Conservation (phyloP, 53 echinoderm and acorn worm genomes). For the Arbacia lixula region DNA sequence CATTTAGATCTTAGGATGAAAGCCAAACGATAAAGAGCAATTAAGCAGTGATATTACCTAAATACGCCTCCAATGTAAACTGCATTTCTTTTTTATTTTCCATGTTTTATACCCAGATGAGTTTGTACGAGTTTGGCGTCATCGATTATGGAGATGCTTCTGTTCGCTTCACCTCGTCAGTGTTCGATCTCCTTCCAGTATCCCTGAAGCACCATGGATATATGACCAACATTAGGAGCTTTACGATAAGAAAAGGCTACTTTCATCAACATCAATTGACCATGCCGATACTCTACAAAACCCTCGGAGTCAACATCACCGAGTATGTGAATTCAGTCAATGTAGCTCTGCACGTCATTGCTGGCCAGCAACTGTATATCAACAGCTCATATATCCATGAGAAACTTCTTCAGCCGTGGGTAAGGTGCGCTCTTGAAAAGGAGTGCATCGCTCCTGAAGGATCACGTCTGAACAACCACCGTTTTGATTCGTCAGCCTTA, state of each 20-base stretch:
- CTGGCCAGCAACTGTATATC: conserved; percentile 69
- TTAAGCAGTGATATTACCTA: no score
- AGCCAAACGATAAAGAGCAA: no score
- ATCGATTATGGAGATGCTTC: conserved; percentile 76
- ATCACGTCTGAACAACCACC: conserved; percentile 16
- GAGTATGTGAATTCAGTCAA: conserved; percentile 37
- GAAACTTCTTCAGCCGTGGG: conserved; percentile 55
- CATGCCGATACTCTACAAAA: conserved; percentile 44
- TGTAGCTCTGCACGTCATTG: conserved; percentile 52
- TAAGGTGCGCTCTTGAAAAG: conserved; percentile 52
- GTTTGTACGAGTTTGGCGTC: conserved; percentile 76
- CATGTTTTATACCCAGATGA: no score
- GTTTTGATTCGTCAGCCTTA: conserved; percentile 64
- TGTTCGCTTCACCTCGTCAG: conserved; percentile 58
- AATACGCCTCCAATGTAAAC: no score
- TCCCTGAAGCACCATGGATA: conserved; percentile 72
- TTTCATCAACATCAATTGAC: conserved; percentile 70
- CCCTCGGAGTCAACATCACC: conserved; percentile 58
- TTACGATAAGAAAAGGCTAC: conserved; percentile 11
- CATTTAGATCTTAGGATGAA: no score
- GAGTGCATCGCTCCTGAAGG: conserved; percentile 62
- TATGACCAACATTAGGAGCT: conserved; percentile 68
- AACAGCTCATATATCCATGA: conserved; percentile 68
- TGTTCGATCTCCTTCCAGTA: conserved; percentile 54
- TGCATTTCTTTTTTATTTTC: no score